Base-by-base conservation (phyloP, 2,888 invertebrate species). In the Acanthosepion esculentum region DNA sequence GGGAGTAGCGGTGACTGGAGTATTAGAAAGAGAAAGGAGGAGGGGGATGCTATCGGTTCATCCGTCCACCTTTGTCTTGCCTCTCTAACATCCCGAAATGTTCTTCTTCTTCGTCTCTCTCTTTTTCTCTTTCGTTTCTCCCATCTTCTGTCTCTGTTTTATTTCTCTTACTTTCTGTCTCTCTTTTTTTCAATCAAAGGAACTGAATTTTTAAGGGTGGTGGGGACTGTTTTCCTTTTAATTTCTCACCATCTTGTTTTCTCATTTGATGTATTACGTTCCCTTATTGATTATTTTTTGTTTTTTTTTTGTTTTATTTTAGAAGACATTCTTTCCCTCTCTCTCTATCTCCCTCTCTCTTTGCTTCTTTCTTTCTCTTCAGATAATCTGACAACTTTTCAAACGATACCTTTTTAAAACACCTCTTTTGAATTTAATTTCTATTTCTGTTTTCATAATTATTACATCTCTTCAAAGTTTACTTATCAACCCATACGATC, bases 1-100 rank as follows among this genome's bases (percentile, higher is more conserved):
- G 94, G 91, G 55, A 94, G 94, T 94, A 94, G 94, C 55, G 64
- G 94, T 94, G 59, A 94, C 59, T 53, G 94, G n/a, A 94, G 94
- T 20, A 94, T 15, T 55, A 23, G 94, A 2, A 53, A 29, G 3
- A 53, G 53, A 10, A 94, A 50, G 55, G 41, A 64, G 48, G 33
- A 93, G 59, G 59, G 48, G 48, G 18, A 91, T 23, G 53, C 33
- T 48, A 10, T 41, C 41, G 55, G 55, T 7, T 59, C 59, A 20
- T 29, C 29, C 48, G 48, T 23, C 18, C 48, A 4, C 2, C 41
- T 33, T 92, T 23, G 48, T 26, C 48, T 7, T 92, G 23, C 29
- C 20, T 26, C 41, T 26, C 48, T 1, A 91, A 18, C 26, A 41
- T 92, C 48, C 20, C 23, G 20, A 23, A 48, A 48, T 26, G 12